Evolutionary conservation across 2,113 vertebrate species (phyloP).

Genomic region (Barbus barbus): DNA sequence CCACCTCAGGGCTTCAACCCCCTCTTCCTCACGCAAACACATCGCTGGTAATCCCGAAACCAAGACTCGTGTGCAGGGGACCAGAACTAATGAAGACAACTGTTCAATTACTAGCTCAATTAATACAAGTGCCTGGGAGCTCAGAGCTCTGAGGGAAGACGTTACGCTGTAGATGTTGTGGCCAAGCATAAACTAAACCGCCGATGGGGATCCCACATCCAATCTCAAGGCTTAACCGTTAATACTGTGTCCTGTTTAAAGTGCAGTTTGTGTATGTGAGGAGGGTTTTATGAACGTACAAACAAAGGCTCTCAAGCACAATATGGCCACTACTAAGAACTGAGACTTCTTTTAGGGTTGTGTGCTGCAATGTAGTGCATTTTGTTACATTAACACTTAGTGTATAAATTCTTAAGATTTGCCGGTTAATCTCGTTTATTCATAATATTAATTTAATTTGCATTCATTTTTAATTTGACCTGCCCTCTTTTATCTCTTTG

Average conservation of each 20-base stretch:
- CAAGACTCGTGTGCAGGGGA: slow-evolving; percentile 68
- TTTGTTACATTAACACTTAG: neutral
- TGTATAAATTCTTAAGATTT: neutral
- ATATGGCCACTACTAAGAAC: slow-evolving; percentile 39
- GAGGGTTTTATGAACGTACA: slow-evolving; percentile 43
- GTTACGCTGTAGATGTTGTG: slow-evolving; percentile 63
- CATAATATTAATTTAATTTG: slow-evolving; percentile 29
- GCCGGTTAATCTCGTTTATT: neutral
- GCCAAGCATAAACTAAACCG: slow-evolving; percentile 66
- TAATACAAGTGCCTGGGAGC: slow-evolving; percentile 75
- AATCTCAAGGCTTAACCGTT: slow-evolving; percentile 65
- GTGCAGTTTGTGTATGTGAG: slow-evolving; percentile 61
- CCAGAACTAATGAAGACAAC: slow-evolving; percentile 83
- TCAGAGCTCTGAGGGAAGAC: slow-evolving; percentile 64
- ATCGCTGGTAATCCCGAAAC: slow-evolving; percentile 69
- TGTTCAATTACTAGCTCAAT: slow-evolving; percentile 82
- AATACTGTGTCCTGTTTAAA: slow-evolving; percentile 61
- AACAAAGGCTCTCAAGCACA: slow-evolving; percentile 20
- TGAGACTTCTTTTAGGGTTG: slow-evolving; percentile 29
- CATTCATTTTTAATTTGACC: slow-evolving; percentile 66
- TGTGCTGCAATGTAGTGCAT: neutral
- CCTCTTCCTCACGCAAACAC: slow-evolving; percentile 61
- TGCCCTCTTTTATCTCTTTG: slow-evolving; percentile 64
- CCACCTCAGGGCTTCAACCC: slow-evolving; percentile 55
- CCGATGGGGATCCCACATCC: slow-evolving; percentile 53